Base-by-base conservation (phyloP, 2,113 vertebrate genomes). In the Festucalex cinctus region DNA sequence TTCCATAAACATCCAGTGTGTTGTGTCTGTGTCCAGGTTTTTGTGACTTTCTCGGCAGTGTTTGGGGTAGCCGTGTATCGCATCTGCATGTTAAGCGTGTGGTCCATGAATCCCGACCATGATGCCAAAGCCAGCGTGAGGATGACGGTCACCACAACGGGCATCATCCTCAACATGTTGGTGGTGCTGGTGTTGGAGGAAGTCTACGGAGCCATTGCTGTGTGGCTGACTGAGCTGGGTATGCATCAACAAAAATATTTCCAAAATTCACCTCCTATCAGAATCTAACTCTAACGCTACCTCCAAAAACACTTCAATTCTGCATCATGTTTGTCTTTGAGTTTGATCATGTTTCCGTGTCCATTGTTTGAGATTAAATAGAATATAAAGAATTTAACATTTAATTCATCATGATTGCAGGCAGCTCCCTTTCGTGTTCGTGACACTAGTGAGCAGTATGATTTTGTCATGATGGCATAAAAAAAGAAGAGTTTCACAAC, bases 191-290 rank as follows among this genome's bases (percentile, higher is more conserved):
- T 99, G 79, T 81, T 99, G 63, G 97, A 98, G 28, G 97, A 98
- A 88, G 97, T 99, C 70, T 99, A 99, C 0, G 97, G 96, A 5
- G 91, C 91, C 0, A 95, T 98, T 63, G 97, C 97, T 65, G 94
- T 92, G 48, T 97, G 95, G 95, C 92, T 99, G 71, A 99, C 97
- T 49, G 93, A 98, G 89, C 96, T 99, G 7, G 97, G 97, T 98
- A 57, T 19, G 16, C 1, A 17, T 57, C 26, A 8, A 28, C 9
- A 53, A 6, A 49, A 32, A 32, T 32, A 32, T 32, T 32, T 32
- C 4, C 28, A 32, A 32, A 32, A 32, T 32, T 32, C 4, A 4
- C 28, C 28, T 32, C 28, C 4, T 32, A 32, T 32, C 28, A 32
- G 28, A 32, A 32, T 32, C 28, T 32, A 32, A 32, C 28, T 32